Conservation (phyloP, 2,113 vertebrate species). For the Eidolon helvum region DNA sequence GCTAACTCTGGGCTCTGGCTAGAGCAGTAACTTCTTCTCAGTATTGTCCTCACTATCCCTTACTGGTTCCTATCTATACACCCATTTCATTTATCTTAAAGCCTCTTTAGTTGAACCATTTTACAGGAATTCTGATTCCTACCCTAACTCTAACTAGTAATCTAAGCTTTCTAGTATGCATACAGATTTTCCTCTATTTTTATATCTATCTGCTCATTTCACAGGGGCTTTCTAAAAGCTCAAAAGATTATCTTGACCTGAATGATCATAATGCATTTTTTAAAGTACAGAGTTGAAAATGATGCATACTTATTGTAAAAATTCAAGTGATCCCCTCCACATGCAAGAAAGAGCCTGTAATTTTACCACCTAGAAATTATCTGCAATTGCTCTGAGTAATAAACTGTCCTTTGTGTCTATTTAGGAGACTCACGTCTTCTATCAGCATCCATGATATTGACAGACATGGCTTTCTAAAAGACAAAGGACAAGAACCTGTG, state of each 20-base stretch:
- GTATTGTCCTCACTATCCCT: neutral
- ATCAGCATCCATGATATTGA: neutral
- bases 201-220: neutral
- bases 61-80: neutral
- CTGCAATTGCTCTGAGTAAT: neutral
- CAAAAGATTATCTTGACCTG: neutral
- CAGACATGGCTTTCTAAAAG: neutral
- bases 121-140: neutral
- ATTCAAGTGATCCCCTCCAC: neutral
- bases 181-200: neutral
- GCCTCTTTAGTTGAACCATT: neutral
- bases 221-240: neutral
- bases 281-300: neutral
- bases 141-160: neutral
- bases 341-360: neutral
- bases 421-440: neutral
- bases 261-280: neutral
- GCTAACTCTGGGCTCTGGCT: neutral
- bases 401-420: neutral
- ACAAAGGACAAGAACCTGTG: neutral
- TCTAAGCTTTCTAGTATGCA: neutral
- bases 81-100: neutral
- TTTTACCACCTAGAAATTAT: neutral
- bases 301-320: neutral
- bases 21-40: neutral